Evolutionary conservation across 2,888 invertebrate species (phyloP).

Genomic region (Gisinianus flammeolus): DNA sequence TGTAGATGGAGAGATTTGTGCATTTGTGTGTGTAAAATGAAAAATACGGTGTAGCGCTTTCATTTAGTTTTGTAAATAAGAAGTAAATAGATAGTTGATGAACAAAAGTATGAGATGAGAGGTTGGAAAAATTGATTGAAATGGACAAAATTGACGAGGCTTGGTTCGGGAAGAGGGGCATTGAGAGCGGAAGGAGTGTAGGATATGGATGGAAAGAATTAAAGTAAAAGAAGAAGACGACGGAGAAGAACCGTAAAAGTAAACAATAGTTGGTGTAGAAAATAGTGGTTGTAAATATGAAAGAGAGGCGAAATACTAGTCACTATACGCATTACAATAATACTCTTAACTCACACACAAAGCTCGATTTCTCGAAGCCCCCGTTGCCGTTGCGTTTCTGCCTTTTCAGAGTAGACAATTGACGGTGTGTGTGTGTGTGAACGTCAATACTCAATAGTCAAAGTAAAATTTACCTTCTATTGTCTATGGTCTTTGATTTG

Average conservation of each 20-base stretch:
- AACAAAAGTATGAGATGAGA: too few species aligned
- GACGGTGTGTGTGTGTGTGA: too few species aligned
- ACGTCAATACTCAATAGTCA: too few species aligned
- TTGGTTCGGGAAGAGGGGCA: neutral
- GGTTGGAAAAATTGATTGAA: too few species aligned
- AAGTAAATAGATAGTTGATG: too few species aligned
- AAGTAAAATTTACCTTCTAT: neutral
- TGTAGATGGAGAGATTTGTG: too few species aligned
- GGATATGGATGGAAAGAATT: too few species aligned
- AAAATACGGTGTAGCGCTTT: too few species aligned
- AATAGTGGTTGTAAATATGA: neutral
- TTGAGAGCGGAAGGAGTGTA: neutral
- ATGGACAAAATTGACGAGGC: too few species aligned
- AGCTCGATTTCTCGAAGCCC: neutral
- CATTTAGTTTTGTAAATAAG: too few species aligned
- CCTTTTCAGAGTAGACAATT: neutral
- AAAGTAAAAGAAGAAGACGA: neutral
- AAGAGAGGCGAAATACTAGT: neutral
- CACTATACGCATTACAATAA: neutral
- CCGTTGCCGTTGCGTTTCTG: neutral
- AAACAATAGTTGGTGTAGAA: neutral
- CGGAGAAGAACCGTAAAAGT: conserved; percentile 6
- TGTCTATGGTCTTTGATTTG: neutral
- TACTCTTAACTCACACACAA: neutral
- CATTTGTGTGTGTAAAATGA: too few species aligned